Evolutionary conservation across 2,113 vertebrate species (phyloP).

Genomic region (Microtus oregoni): DNA sequence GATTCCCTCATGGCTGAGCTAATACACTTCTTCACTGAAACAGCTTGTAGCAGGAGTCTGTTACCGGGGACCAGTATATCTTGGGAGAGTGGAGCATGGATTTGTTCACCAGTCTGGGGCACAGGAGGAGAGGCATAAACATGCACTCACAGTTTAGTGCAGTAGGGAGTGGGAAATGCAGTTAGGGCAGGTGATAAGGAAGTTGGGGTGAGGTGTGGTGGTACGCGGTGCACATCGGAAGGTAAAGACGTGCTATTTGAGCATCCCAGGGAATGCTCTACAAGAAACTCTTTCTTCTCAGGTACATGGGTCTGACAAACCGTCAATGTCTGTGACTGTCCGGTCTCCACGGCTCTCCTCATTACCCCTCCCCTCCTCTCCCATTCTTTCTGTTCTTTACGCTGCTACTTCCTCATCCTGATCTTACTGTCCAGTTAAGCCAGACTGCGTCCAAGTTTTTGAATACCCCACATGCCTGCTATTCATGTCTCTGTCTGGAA

Average conservation of each 20-base stretch:
- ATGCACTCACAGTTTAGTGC: neutral
- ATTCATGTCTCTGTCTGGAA: neutral
- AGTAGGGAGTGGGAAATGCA: neutral
- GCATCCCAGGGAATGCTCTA: too few species aligned
- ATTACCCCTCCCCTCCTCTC: neutral
- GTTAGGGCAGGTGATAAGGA: neutral
- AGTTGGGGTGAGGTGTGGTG: neutral
- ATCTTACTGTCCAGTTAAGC: neutral
- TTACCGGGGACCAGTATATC: neutral
- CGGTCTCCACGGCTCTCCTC: neutral
- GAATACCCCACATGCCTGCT: neutral
- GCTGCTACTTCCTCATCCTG: neutral
- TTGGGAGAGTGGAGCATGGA: neutral
- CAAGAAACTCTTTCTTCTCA: neutral
- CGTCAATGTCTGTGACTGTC: neutral
- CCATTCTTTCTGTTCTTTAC: neutral
- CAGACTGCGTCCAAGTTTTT: neutral
- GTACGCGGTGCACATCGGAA: fast-evolving
- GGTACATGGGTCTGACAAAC: neutral
- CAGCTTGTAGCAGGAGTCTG: neutral
- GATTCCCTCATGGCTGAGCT: neutral
- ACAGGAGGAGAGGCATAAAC: neutral
- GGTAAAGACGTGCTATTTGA: neutral
- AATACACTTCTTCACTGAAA: neutral
- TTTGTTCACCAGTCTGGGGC: neutral